Conservation (phyloP, 2,797 vertebrate genomes). For the Paedocypris micromegethes region DNA sequence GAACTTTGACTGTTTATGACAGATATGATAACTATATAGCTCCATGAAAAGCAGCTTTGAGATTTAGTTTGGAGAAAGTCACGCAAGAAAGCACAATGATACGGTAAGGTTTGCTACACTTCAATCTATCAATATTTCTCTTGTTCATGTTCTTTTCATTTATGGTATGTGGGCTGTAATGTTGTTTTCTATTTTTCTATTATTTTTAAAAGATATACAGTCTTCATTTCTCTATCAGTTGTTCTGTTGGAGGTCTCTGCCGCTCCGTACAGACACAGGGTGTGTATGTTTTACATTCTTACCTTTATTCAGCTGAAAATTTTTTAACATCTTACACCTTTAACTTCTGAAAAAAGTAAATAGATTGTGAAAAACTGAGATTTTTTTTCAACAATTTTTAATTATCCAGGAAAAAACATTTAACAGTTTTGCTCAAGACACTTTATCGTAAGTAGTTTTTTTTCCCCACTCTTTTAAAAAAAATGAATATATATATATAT, state of each 20-base stretch:
- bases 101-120: slow-evolving; percentile 54
- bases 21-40: slow-evolving; percentile 26
- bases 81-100: slow-evolving; percentile 54
- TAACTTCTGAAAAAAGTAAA: no score
- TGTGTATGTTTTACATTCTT: slow-evolving; percentile 50
- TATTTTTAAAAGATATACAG: slow-evolving; percentile 52
- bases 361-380: no score
- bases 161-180: neutral
- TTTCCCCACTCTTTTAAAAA: slow-evolving; percentile 31
- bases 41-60: slow-evolving; percentile 6
- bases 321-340: no score
- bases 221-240: slow-evolving; percentile 53
- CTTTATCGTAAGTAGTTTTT: slow-evolving; percentile 33
- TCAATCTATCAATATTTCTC: neutral
- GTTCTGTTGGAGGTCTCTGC: slow-evolving; percentile 57
- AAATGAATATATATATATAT: neutral
- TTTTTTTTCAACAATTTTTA: neutral
- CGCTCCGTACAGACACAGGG: slow-evolving; percentile 59
- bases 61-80: slow-evolving; percentile 20
- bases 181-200: neutral
- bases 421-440: slow-evolving; percentile 54
- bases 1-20: slow-evolving; percentile 58
- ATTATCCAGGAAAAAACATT: slow-evolving; percentile 53
- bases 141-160: neutral
- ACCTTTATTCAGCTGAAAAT: no score